Conservation (phyloP, 2,113 vertebrate genomes). For the Boleophthalmus pectinirostris region DNA sequence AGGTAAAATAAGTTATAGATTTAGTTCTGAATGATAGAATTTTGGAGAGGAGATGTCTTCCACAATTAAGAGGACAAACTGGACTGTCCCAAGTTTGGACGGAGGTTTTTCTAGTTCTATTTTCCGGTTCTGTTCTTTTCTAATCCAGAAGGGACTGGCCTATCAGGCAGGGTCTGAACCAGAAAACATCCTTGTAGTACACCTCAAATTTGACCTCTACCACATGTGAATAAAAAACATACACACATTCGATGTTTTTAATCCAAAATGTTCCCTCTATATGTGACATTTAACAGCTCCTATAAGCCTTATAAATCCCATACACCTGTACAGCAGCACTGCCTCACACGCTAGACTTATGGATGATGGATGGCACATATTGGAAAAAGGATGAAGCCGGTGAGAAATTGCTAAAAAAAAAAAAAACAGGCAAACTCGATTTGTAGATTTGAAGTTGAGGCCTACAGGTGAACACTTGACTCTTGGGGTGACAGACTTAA, state of each 20-base stretch:
- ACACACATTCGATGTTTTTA: neutral
- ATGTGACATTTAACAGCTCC: neutral
- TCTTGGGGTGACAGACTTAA: slow-evolving; percentile 17
- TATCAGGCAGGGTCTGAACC: neutral
- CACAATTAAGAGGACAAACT: too few species aligned
- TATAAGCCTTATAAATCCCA: neutral
- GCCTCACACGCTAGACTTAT: slow-evolving; percentile 1
- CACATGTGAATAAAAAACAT: neutral
- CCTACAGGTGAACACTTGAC: slow-evolving; percentile 11
- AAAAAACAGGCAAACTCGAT: neutral
- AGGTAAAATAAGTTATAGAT: too few species aligned
- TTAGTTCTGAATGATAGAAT: too few species aligned
- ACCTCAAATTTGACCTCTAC: neutral
- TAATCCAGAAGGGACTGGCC: neutral
- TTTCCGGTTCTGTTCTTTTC: too few species aligned
- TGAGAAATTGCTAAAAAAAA: neutral
- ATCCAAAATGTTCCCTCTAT: neutral
- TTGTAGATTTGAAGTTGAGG: slow-evolving; percentile 23
- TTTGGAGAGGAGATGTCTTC: too few species aligned
- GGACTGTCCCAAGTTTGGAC: too few species aligned
- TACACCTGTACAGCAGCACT: neutral
- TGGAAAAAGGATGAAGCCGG: slow-evolving; percentile 4
- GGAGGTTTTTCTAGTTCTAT: too few species aligned
- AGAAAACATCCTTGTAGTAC: neutral
- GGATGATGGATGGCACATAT: slow-evolving; percentile 4